These are phyloP conservation scores for Muschampia staudingeri DNA, from an alignment of 2,888 invertebrate genomes.

Conservation along the genomic window DNA sequence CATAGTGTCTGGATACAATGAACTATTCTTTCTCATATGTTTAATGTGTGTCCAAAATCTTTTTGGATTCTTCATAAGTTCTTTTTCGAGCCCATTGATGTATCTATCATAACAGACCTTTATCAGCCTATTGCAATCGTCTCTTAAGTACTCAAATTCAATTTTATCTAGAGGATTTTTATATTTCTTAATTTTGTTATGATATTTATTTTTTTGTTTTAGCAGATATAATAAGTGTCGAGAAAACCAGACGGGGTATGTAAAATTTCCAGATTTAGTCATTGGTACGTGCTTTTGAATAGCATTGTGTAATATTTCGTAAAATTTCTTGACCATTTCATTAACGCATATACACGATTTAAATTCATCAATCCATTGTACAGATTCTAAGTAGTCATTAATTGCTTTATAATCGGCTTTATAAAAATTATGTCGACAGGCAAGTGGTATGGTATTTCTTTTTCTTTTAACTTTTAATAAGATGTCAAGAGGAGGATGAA, in stretches of 20 bases:
- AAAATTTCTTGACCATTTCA: not conserved
- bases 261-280: not conserved
- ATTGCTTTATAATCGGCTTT: constrained; percentile 39
- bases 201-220: constrained; percentile 14
- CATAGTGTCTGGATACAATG: not conserved
- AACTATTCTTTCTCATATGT: not conserved
- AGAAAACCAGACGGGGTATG: not conserved
- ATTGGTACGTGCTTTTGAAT: not conserved
- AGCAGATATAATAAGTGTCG: not conserved
- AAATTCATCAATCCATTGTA: constrained; percentile 30
- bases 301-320: not conserved
- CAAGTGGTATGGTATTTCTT: constrained; percentile 6
- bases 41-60: not conserved
- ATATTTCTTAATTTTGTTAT: constrained; percentile 1
- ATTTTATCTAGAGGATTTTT: not conserved
- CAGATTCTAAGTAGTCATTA: constrained; percentile 24
- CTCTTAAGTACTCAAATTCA: constrained; percentile 3
- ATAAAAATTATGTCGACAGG: constrained; percentile 37
- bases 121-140: not conserved
- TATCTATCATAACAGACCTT: not conserved
- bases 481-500: constrained; percentile 42
- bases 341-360: not conserved
- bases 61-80: not conserved
- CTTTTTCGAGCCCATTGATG: not conserved
- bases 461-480: constrained; percentile 8